Conservation (phyloP, 2,888 invertebrate species). For the Andrena bucephala region DNA sequence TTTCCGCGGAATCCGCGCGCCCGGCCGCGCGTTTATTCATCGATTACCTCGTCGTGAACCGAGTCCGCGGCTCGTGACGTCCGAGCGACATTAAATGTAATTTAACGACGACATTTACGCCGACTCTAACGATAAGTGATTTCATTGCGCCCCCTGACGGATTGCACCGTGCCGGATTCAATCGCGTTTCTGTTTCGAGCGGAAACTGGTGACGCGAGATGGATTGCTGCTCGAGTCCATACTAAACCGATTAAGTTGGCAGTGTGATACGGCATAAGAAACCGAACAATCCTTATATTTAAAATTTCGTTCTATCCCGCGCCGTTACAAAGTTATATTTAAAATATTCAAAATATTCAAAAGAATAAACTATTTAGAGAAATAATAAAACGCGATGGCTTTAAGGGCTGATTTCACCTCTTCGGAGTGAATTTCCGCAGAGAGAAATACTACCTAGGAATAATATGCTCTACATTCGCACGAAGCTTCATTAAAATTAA, state of each 20-base stretch:
- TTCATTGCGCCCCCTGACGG: conserved; percentile 7
- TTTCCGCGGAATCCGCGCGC: conserved; percentile 41
- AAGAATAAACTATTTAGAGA: no score
- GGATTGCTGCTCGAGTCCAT: not conserved
- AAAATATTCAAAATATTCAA: no score
- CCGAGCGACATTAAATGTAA: conserved; percentile 35
- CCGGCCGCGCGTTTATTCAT: conserved; percentile 30
- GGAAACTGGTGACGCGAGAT: not conserved
- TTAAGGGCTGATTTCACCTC: no score
- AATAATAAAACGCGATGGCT: no score
- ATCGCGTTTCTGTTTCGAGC: conserved; percentile 13
- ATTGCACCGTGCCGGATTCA: conserved; percentile 11
- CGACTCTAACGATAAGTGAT: conserved; percentile 27
- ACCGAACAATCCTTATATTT: no score
- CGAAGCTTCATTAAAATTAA: no score
- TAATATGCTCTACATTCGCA: no score
- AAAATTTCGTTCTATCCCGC: no score
- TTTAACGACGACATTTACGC: conserved; percentile 42
- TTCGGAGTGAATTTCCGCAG: no score
- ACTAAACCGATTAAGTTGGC: not conserved
- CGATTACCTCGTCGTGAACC: conserved; percentile 27
- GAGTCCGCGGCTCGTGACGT: not conserved
- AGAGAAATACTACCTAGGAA: no score
- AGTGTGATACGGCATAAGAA: no score
- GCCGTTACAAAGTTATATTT: no score